These are phyloP conservation scores for Heliconius sara DNA, from an alignment of 2,888 invertebrate genomes.

Conservation along the genomic window DNA sequence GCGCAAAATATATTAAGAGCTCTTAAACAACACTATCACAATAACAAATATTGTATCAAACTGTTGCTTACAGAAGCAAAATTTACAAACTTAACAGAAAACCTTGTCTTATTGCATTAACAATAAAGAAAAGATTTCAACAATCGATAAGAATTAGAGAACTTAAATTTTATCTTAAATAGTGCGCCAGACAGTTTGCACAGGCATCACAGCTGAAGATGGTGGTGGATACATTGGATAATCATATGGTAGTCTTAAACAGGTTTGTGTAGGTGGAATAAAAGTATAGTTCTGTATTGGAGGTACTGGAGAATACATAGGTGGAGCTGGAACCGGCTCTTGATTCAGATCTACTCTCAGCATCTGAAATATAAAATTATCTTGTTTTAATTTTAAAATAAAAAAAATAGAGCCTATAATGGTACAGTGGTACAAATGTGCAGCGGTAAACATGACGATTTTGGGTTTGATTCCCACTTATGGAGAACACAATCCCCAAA, in stretches of 20 bases:
- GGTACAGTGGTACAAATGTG: background rate
- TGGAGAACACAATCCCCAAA: too few relatives aligned
- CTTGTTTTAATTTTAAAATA: background rate
- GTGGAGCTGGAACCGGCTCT: slow-evolving; percentile 55
- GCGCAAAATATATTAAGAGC: background rate
- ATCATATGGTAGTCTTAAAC: slow-evolving; percentile 61
- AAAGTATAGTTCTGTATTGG: slow-evolving; percentile 48
- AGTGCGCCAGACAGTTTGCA: slow-evolving; percentile 60
- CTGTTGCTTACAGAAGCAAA: slow-evolving; percentile 27
- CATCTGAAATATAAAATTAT: slow-evolving; percentile 57
- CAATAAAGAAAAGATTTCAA: slow-evolving; percentile 45
- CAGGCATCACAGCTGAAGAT: slow-evolving; percentile 56
- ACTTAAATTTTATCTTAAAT: slow-evolving; percentile 48
- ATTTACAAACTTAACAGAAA: slow-evolving; percentile 39
- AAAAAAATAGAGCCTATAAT: too few relatives aligned
- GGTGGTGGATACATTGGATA: slow-evolving; percentile 59
- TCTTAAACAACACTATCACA: slow-evolving; percentile 43
- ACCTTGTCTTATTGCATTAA: slow-evolving; percentile 49
- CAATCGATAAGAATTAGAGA: background rate
- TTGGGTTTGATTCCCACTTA: too few relatives aligned
- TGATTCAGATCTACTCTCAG: slow-evolving; percentile 61
- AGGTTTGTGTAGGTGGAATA: slow-evolving; percentile 57
- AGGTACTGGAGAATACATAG: slow-evolving; percentile 58
- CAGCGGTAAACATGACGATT: background rate
- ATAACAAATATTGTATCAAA: slow-evolving; percentile 49